phyloP scores from a whole-genome alignment of 1,140 invertebrate genomes.

The Lepeophtheirus salmonis region DNA sequence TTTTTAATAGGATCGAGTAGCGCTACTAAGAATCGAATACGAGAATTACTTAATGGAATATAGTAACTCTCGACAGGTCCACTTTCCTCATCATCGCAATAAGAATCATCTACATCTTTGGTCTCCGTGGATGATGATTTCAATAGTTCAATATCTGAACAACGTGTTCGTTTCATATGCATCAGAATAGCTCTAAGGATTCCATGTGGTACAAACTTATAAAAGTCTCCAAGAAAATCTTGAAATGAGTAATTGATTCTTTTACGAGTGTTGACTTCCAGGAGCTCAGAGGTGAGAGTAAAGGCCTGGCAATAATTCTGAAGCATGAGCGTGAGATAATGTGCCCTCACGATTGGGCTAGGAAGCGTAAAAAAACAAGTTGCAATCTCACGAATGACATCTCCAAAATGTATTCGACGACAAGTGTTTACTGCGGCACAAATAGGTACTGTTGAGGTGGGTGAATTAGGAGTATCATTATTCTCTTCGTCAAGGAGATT shows the following conservation, averaged over 20 bases:
- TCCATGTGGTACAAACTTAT: slow-evolving; percentile 4
- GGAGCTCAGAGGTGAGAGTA: slow-evolving; percentile 2
- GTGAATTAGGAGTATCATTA: not conserved
- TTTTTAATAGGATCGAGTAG: not conserved
- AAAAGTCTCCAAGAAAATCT: not conserved
- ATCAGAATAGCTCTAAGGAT: not conserved
- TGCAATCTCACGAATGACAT: not conserved
- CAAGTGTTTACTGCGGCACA: slow-evolving; percentile 13
- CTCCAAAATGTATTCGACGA: slow-evolving; percentile 2
- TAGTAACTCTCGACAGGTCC: not conserved
- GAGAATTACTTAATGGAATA: not conserved
- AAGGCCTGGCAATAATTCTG: slow-evolving; percentile 2
- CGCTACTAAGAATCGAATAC: not conserved
- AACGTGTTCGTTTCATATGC: slow-evolving; percentile 24
- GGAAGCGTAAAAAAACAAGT: not conserved
- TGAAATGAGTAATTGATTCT: slow-evolving; percentile 1
- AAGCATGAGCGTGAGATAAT: slow-evolving; percentile 9
- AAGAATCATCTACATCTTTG: no score
- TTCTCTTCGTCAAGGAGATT: not conserved
- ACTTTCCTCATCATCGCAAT: not conserved
- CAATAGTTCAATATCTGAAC: no score
- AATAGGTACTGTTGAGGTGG: not conserved
- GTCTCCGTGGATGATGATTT: no score
- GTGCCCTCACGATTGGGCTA: not conserved
- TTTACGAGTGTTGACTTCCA: slow-evolving; percentile 1